A percentile compares a stretch with the other conserved stretches of the same genome.
Conservation (phyloP, 2,797 vertebrate genomes). For the Mormyrops boulengeri region DNA sequence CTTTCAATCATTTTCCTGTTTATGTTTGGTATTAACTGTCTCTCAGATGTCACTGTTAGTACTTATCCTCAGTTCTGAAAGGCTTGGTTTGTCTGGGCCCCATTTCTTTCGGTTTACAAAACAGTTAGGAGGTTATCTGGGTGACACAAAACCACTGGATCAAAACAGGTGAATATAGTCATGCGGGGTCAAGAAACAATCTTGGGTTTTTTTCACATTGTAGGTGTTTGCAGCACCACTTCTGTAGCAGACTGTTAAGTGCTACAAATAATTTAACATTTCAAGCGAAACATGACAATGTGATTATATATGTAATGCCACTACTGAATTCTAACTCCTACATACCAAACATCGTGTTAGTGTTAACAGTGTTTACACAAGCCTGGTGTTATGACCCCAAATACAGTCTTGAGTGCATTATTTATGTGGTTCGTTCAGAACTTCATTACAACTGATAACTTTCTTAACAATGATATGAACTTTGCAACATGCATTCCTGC, state of each 20-base stretch:
- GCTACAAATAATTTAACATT: not conserved
- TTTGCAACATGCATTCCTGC: not conserved
- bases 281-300: not conserved
- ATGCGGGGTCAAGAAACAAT: not conserved
- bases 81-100: not conserved
- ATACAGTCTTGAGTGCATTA: constrained; percentile 3
- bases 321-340: not conserved
- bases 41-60: constrained; percentile 1
- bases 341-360: not conserved
- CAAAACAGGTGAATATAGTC: not conserved
- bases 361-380: not conserved
- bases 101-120: constrained; percentile 8
- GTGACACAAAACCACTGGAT: not conserved
- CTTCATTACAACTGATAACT: not conserved
- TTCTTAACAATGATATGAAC: not conserved
- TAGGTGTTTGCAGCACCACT: not conserved
- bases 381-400: not conserved
- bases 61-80: constrained; percentile 4
- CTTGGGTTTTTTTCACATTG: not conserved
- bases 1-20: constrained; percentile 15
- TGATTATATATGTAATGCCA: not conserved
- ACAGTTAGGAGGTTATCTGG: constrained; percentile 5
- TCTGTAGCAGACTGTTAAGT: not conserved
- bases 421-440: not conserved
- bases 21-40: constrained; percentile 20